phyloP scores from a whole-genome alignment of 2,888 invertebrate species.

The Erebia palarica region DNA sequence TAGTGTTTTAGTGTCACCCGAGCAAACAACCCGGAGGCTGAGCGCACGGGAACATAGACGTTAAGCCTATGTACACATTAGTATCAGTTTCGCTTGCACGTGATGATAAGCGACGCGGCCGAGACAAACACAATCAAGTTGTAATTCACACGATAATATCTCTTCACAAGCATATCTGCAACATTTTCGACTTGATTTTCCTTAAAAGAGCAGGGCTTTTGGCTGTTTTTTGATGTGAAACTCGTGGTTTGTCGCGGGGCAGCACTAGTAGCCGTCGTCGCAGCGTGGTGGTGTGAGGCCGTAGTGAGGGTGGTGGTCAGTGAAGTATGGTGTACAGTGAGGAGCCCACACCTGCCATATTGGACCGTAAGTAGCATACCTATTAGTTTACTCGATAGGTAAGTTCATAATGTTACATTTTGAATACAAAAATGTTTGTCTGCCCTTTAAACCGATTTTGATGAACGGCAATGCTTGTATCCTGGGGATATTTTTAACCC shows the following conservation, averaged over 20 bases:
- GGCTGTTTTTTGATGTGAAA: not conserved
- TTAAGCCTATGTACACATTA: not conserved
- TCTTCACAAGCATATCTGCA: not conserved
- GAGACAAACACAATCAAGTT: not conserved
- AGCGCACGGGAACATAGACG: not conserved
- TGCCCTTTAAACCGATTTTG: not conserved
- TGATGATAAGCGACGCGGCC: not conserved
- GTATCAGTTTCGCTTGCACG: not conserved
- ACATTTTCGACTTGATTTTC: not conserved
- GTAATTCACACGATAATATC: not conserved
- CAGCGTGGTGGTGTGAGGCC: not conserved
- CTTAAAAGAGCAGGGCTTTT: not conserved
- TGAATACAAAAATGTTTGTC: not conserved
- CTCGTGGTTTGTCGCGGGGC: not conserved
- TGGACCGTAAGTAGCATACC: conserved; percentile 18
- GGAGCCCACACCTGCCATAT: conserved; percentile 19
- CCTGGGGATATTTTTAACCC: no score
- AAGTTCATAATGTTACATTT: no score
- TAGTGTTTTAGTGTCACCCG: conserved; percentile 27
- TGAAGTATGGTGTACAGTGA: conserved; percentile 18
- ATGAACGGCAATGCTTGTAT: no score
- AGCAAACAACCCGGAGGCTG: conserved; percentile 10
- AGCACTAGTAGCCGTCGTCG: not conserved
- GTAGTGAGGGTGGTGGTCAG: no score
- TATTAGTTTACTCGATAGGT: no score